These are phyloP conservation scores for Siniperca obscura DNA, from an alignment of 2,797 vertebrate species.

Conservation along the genomic window DNA sequence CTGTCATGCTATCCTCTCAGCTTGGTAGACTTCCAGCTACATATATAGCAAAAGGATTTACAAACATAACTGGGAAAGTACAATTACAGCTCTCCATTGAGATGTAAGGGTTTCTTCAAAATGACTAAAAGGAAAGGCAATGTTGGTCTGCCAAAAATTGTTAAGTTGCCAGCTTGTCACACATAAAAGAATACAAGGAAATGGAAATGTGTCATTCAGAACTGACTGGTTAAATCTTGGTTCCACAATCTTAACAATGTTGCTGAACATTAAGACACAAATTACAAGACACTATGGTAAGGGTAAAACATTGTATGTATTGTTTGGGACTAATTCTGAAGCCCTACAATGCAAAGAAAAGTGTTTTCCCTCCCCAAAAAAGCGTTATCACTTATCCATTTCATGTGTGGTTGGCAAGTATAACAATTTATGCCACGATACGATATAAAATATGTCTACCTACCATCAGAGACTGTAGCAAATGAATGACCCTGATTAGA, in stretches of 20 bases:
- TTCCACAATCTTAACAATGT: background rate
- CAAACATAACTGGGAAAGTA: conserved; percentile 2
- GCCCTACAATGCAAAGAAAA: background rate
- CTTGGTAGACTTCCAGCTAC: conserved; percentile 10
- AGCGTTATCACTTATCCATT: no score
- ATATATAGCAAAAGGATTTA: conserved; percentile 25
- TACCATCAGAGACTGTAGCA: no score
- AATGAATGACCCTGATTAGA: no score
- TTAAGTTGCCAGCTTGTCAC: background rate
- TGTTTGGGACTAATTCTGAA: background rate
- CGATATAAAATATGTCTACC: background rate
- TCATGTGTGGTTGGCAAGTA: background rate
- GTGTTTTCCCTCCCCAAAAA: no score
- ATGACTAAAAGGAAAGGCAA: conserved; percentile 32
- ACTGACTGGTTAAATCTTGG: conserved; percentile 13
- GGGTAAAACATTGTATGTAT: background rate
- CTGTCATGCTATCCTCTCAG: conserved; percentile 1
- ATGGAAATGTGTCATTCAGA: conserved; percentile 29
- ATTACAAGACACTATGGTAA: background rate
- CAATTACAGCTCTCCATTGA: conserved; percentile 26
- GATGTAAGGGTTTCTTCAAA: conserved; percentile 32
- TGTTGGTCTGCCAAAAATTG: conserved; percentile 1
- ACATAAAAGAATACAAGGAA: conserved; percentile 34
- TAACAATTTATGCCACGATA: background rate
- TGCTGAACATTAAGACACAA: background rate